Evolutionary conservation across 2,797 vertebrate species (phyloP).

Genomic region (Glossophaga mutica): DNA sequence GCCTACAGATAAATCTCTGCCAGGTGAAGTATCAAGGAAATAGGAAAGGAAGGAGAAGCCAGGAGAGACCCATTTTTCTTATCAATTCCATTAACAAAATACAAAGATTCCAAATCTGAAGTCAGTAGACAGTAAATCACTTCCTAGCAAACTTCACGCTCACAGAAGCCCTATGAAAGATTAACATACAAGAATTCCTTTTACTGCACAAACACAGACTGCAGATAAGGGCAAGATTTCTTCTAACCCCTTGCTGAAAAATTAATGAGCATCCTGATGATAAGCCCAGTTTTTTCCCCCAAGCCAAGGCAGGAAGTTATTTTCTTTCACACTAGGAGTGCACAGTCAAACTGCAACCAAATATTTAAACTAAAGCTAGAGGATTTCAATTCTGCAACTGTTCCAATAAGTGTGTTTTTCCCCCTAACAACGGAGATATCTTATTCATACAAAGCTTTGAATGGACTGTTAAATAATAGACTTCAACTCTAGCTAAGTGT

Average conservation of each 20-base stretch:
- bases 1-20: conserved; percentile 49
- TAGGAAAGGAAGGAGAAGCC: background rate
- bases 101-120: conserved; percentile 48
- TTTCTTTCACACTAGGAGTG: background rate
- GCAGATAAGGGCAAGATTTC: background rate
- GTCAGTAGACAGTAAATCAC: conserved; percentile 41
- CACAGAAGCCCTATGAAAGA: background rate
- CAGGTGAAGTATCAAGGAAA: conserved; percentile 18
- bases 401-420: background rate
- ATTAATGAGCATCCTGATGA: conserved; percentile 36
- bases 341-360: background rate
- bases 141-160: background rate
- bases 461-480: background rate
- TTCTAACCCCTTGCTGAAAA: conserved; percentile 9
- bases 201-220: background rate
- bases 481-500: background rate
- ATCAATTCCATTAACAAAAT: conserved; percentile 57
- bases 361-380: background rate
- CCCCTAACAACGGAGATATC: too few relatives aligned
- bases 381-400: background rate
- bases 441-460: background rate
- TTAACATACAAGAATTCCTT: conserved; percentile 6
- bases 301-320: background rate
- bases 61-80: conserved; percentile 41
- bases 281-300: background rate